A percentile compares a stretch with the other conserved stretches of the same genome.
Conservation (phyloP, 2,797 vertebrate genomes). For the Melanotaenia trifasciata region DNA sequence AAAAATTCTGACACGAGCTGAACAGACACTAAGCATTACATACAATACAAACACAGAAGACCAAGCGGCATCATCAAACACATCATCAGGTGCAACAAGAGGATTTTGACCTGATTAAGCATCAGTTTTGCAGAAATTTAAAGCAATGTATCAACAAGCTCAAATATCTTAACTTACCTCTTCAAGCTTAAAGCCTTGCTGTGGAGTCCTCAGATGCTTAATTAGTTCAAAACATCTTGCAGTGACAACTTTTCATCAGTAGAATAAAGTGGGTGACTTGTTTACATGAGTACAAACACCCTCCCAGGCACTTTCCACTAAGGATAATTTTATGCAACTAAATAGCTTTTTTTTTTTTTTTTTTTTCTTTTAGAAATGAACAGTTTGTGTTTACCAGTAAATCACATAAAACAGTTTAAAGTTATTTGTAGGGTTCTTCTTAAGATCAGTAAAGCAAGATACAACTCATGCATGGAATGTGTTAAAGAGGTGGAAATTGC, state of each 20-base stretch:
- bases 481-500: conserved; percentile 24
- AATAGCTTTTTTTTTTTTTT: neutral
- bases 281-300: conserved; percentile 62
- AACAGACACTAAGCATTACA: conserved; percentile 71
- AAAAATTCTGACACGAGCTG: conserved; percentile 52
- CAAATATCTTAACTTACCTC: conserved; percentile 33
- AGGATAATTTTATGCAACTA: conserved; percentile 36
- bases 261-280: conserved; percentile 44
- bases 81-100: conserved; percentile 47
- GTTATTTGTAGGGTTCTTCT: conserved; percentile 13
- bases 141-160: conserved; percentile 17
- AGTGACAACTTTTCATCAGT: conserved; percentile 41
- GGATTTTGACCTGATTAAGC: conserved; percentile 58
- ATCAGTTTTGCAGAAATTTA: conserved; percentile 39
- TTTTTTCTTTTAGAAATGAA: conserved; percentile 14
- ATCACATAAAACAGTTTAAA: conserved; percentile 6
- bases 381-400: conserved; percentile 31
- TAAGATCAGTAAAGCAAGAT: conserved; percentile 18
- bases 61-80: conserved; percentile 56
- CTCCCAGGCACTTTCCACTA: conserved; percentile 75
- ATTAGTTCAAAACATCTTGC: conserved; percentile 57
- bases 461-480: conserved; percentile 14
- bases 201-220: conserved; percentile 37
- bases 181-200: conserved; percentile 31
- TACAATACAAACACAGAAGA: conserved; percentile 56